A percentile compares a stretch with the other conserved stretches of the same genome.
Conservation (phyloP, 2,113 vertebrate species). For the Serinus canaria region DNA sequence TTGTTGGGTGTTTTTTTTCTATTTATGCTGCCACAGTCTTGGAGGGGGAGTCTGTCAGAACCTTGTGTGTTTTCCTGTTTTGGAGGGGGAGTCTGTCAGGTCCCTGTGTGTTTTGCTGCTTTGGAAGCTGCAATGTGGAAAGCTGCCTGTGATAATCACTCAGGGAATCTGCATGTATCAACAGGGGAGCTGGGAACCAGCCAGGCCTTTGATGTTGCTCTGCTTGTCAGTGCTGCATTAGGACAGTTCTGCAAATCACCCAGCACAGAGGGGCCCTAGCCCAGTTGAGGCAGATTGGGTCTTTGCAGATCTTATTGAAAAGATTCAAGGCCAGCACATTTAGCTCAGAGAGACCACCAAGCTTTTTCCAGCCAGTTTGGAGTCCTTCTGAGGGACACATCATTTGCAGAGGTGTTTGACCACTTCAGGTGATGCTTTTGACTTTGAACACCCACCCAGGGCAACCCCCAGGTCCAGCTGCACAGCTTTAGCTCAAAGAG, state of each 20-base stretch:
- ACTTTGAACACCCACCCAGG: background rate
- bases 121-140: background rate
- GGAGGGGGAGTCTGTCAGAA: background rate
- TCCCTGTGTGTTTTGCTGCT: background rate
- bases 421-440: background rate
- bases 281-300: fast-evolving
- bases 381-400: fast-evolving
- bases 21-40: background rate
- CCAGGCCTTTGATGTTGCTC: background rate
- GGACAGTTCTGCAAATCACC: background rate
- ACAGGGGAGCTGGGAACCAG: background rate
- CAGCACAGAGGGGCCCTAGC: background rate
- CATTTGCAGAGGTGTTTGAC: background rate
- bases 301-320: background rate
- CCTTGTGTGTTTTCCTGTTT: background rate
- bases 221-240: background rate
- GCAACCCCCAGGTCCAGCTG: background rate
- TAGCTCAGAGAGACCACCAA: background rate
- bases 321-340: background rate
- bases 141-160: background rate
- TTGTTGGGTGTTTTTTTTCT: background rate
- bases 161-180: background rate
- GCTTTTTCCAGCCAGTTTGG: background rate
- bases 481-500: background rate
- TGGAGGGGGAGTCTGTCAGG: background rate